Base-by-base conservation (phyloP, 2,113 vertebrate genomes). In the Nothobranchius kuhntae region DNA sequence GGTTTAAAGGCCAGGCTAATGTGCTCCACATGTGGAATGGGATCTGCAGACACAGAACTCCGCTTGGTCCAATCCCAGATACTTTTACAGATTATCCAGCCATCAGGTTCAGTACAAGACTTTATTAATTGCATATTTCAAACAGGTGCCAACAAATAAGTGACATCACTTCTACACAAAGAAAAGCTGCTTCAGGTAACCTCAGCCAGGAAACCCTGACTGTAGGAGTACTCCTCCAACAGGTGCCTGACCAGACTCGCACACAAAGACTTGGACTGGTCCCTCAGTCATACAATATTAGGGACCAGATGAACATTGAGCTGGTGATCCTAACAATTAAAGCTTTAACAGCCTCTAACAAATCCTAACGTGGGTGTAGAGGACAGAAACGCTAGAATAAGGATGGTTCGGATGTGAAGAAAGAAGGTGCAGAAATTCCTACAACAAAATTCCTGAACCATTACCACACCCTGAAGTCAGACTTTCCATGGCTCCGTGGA, bases 101-200 rank as follows among this genome's bases (percentile, higher is more conserved):
- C 17, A 17, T 53, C 40, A 50, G 12, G 3, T 84, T 85, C 75
- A 68, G 83, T 71, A 88, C 73, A 83, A 89, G 63, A 88, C 85
- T 94, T 94, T 93, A 93, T 92, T 93, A 80, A 82, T 90, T 90
- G 89, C 89, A 91, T 90, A 90, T 92, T 87, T 89, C 53, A 80
- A 87, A 86, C 69, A 57, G 67, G 13, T 66, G 51, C 71, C 68
- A 77, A 81, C 75, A 88, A 78, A 85, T 75, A 44, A 74, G 74
- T 59, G 65, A 86, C 73, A 75, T 70, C 71, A 81, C 68, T 72
- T 50, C 65, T 13, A 75, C 30, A 83, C 65, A 77, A 71, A 76
- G 56, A 71, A 62, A 78, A 85, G 69, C 74, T 56, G 51, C 21
- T 73, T 56, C 38, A 53, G 48, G 61, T 58, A 55, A 62, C 55